phyloP scores from a whole-genome alignment of 1,140 invertebrate genomes.

The Babylonia areolata region DNA sequence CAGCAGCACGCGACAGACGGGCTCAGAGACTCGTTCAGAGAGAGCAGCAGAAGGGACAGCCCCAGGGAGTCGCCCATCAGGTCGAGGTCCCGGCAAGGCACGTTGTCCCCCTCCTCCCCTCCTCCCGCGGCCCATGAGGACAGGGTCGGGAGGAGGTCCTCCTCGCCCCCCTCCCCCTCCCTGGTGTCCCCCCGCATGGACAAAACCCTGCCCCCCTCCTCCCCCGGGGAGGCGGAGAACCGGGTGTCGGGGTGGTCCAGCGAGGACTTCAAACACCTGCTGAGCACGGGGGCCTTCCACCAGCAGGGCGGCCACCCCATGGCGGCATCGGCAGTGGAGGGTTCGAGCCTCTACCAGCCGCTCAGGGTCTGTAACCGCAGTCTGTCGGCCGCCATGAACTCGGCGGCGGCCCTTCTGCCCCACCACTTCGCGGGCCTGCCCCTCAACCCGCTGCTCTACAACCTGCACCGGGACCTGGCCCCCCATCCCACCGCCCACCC shows the following conservation, averaged over 20 bases:
- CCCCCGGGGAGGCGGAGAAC: constrained; percentile 52
- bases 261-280: constrained; percentile 52
- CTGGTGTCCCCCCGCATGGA: constrained; percentile 27
- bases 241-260: constrained; percentile 38
- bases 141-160: neutral
- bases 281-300: constrained; percentile 39
- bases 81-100: constrained; percentile 9
- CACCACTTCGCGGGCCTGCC: constrained; percentile 43
- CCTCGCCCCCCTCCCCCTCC: constrained; percentile 14
- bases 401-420: constrained; percentile 26
- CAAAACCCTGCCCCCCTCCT: constrained; percentile 38
- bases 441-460: constrained; percentile 53
- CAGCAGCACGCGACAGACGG: neutral
- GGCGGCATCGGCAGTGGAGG: constrained; percentile 27
- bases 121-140: neutral
- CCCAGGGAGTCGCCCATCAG: neutral
- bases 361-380: constrained; percentile 51
- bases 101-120: constrained; percentile 24
- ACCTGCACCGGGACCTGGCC: constrained; percentile 44
- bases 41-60: neutral
- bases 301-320: neutral
- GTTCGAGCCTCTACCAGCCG: constrained; percentile 45
- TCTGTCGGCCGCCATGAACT: constrained; percentile 38
- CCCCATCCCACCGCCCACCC: constrained; percentile 37
- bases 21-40: constrained; percentile 23